phyloP scores from a whole-genome alignment of 30 jellyfish, hydroid and myxozoan genomes.

The Rhopilema esculentum region DNA sequence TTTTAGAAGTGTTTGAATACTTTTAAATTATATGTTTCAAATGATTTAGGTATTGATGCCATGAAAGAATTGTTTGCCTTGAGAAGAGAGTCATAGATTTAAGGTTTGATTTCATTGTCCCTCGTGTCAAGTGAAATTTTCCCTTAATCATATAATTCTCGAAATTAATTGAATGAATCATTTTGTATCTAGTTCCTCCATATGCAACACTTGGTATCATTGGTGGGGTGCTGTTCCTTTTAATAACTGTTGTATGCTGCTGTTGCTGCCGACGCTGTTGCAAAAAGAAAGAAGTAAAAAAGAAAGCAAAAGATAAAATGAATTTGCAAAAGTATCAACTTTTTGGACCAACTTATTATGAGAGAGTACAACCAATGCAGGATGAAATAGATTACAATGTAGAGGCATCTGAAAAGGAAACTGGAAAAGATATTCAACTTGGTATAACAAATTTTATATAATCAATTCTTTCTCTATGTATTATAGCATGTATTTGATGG shows the following conservation, averaged over 20 bases:
- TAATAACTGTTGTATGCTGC: conserved; percentile 69
- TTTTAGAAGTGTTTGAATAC: too few relatives aligned
- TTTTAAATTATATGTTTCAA: too few relatives aligned
- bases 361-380: conserved; percentile 62
- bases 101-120: too few relatives aligned
- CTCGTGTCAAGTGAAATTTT: too few relatives aligned
- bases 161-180: neutral
- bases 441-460: conserved; percentile 20
- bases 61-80: too few relatives aligned
- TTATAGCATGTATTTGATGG: too few relatives aligned
- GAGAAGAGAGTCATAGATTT: too few relatives aligned
- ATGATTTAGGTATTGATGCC: too few relatives aligned
- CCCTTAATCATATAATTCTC: too few relatives aligned
- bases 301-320: conserved; percentile 77
- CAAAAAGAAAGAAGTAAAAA: conserved; percentile 66
- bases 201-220: conserved; percentile 72
- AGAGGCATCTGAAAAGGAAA: conserved; percentile 75
- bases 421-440: conserved; percentile 85
- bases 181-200: conserved; percentile 73
- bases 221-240: conserved; percentile 58
- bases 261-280: conserved; percentile 92
- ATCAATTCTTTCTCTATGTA: neutral
- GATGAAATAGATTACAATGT: conserved; percentile 94
- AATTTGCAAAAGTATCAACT: conserved; percentile 79
- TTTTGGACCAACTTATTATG: conserved; percentile 84